Conservation (phyloP, 1,140 invertebrate species). For the Caenorhabditis elegans region WBcel235 BX284602.5:15137001-15137500, state of each 20-base stretch:
- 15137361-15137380: too few relatives aligned
- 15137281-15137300: neutral
- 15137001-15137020: too few relatives aligned
- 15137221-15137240: neutral
- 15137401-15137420: too few relatives aligned
- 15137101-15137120: constrained; percentile 16
- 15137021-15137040: too few relatives aligned
- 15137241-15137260: neutral
- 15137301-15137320: constrained; percentile 5
- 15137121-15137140: neutral
- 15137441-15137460: too few relatives aligned
- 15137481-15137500: too few relatives aligned
- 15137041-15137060: too few relatives aligned
- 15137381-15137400: too few relatives aligned
- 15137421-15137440: too few relatives aligned
- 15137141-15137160: neutral
- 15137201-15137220: neutral
- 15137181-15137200: constrained; percentile 9
- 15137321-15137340: constrained; percentile 13
- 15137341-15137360: too few relatives aligned
- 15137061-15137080: constrained; percentile 18
- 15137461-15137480: too few relatives aligned
- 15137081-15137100: neutral
- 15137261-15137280: neutral
- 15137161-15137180: neutral